Conservation (phyloP, 2,797 vertebrate species). For the Vespertilio murinus region DNA sequence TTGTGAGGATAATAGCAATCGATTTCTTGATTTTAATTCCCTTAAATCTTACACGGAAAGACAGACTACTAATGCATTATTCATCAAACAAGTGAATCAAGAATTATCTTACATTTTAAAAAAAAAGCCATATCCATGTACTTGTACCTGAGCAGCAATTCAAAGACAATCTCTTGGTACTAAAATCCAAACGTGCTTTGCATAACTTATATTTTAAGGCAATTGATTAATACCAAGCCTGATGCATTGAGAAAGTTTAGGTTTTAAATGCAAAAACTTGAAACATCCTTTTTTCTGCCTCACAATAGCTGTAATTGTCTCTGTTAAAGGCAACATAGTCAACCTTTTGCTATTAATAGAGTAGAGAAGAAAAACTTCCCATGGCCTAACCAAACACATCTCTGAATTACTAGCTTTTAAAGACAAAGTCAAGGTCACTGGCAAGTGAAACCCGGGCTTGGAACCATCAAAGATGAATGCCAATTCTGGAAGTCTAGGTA, state of each 20-base stretch:
- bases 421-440: neutral
- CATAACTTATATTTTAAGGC: conserved; percentile 35
- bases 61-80: neutral
- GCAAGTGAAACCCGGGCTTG: neutral
- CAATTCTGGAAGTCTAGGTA: neutral
- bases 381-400: neutral
- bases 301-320: neutral
- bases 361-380: neutral
- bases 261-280: conserved; percentile 36
- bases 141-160: neutral
- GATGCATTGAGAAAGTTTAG: neutral
- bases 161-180: conserved; percentile 3
- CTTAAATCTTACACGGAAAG: neutral
- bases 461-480: neutral
- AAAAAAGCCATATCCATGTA: neutral
- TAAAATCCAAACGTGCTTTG: conserved; percentile 14
- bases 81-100: neutral
- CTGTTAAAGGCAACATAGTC: neutral
- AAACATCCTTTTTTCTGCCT: conserved; percentile 21
- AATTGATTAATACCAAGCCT: neutral
- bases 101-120: neutral
- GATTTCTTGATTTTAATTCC: neutral
- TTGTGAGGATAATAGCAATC: neutral
- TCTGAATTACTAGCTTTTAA: neutral
- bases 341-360: neutral